phyloP scores from a whole-genome alignment of 2,888 invertebrate species.

The Neocrepidodera transversa region DNA sequence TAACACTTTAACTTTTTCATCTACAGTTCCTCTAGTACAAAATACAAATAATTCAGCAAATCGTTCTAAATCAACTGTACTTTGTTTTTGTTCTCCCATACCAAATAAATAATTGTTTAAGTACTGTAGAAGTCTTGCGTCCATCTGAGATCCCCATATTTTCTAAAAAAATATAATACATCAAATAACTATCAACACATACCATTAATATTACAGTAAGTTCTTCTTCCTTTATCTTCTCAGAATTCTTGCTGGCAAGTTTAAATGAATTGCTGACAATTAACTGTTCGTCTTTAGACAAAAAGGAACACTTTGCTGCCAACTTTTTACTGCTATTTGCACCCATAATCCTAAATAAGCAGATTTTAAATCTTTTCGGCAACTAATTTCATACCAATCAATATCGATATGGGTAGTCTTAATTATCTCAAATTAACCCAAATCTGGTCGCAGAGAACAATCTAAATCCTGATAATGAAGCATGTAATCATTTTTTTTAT shows the following conservation, averaged over 20 bases:
- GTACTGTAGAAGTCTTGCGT: conserved; percentile 71
- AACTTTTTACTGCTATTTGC: conserved; percentile 70
- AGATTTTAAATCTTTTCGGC: neutral
- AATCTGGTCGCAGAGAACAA: conserved; percentile 2
- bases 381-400: conserved; percentile 17
- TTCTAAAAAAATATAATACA: conserved; percentile 61
- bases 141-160: conserved; percentile 74
- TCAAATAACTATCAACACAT: conserved; percentile 14
- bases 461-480: neutral
- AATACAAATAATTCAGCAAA: conserved; percentile 75
- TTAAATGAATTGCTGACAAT: conserved; percentile 69
- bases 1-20: conserved; percentile 67
- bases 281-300: conserved; percentile 70
- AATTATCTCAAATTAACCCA: conserved; percentile 7
- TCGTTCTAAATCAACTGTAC: conserved; percentile 67
- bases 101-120: conserved; percentile 74
- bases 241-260: conserved; percentile 70
- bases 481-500: conserved; percentile 5
- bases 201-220: conserved; percentile 62
- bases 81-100: conserved; percentile 62
- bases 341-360: conserved; percentile 51
- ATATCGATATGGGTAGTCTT: conserved; percentile 8
- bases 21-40: conserved; percentile 72
- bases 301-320: conserved; percentile 70
- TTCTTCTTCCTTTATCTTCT: conserved; percentile 71